phyloP scores from a whole-genome alignment of 1,140 invertebrate genomes.

The Lanistes nyassanus region DNA sequence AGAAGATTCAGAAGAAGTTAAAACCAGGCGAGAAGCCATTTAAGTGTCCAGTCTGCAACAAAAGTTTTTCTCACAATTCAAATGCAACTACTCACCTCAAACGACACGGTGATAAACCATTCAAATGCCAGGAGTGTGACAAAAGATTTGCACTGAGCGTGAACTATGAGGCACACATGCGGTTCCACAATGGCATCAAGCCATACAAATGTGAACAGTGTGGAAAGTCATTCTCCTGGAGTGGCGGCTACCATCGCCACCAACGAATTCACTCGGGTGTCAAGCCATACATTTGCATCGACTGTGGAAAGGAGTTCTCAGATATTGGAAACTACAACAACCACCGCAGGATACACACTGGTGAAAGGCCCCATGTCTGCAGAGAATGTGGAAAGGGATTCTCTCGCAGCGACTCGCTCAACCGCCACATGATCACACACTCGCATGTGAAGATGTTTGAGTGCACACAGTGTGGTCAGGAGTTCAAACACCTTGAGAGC shows the following conservation, averaged over 20 bases:
- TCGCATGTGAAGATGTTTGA: constrained; percentile 21
- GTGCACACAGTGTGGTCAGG: constrained; percentile 17
- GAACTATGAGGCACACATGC: constrained; percentile 16
- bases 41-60: constrained; percentile 11
- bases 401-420: constrained; percentile 18
- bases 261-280: constrained; percentile 54
- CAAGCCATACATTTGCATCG: constrained; percentile 49
- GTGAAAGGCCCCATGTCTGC: constrained; percentile 49
- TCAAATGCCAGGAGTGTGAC: constrained; percentile 24
- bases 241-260: constrained; percentile 28
- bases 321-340: constrained; percentile 26
- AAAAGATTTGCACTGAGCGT: constrained; percentile 23
- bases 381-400: constrained; percentile 37
- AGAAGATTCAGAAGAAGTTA: background rate
- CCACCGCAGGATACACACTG: constrained; percentile 46
- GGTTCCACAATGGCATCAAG: constrained; percentile 22
- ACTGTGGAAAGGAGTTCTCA: constrained; percentile 51
- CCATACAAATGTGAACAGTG: constrained; percentile 25
- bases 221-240: constrained; percentile 24
- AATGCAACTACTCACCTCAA: constrained; percentile 19
- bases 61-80: constrained; percentile 11
- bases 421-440: constrained; percentile 21
- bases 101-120: constrained; percentile 18
- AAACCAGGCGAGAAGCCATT: background rate
- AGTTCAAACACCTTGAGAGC: constrained; percentile 22